Percentiles rank a stretch among this genome's conserved stretches.
phyloP scores from a whole-genome alignment of 2,888 invertebrate species.

The Teleiodes luculella region DNA sequence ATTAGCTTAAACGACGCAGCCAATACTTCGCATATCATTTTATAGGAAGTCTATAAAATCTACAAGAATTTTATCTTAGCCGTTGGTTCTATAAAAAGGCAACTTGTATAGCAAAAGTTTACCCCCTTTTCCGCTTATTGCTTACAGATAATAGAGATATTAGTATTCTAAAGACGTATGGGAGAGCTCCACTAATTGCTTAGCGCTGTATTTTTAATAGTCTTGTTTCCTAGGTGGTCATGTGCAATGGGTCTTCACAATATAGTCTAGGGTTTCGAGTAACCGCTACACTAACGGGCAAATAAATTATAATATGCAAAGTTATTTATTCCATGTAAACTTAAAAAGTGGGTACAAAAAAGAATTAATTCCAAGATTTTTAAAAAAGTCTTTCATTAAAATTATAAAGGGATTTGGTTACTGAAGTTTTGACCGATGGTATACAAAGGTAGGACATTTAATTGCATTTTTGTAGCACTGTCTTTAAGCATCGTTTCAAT shows the following conservation, averaged over 20 bases:
- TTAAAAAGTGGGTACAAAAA: no score
- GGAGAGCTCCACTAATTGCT: constrained; percentile 17
- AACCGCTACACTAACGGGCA: neutral
- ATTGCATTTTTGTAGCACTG: no score
- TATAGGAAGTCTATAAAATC: neutral
- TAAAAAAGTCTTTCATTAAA: no score
- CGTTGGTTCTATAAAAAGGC: constrained; percentile 1
- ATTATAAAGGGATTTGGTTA: no score
- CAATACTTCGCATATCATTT: neutral
- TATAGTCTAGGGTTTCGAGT: neutral
- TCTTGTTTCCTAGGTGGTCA: constrained; percentile 9
- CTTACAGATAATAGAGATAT: constrained; percentile 12
- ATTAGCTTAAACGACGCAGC: no score
- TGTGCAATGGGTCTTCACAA: constrained; percentile 10
- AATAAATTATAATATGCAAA: no score
- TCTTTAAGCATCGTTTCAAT: neutral
- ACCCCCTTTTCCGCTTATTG: constrained; percentile 13
- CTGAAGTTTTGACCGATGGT: no score
- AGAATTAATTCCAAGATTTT: no score
- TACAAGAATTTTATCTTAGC: constrained; percentile 3
- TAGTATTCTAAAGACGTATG: constrained; percentile 16
- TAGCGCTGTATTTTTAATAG: constrained; percentile 14
- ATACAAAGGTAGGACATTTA: no score
- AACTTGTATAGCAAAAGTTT: constrained; percentile 9
- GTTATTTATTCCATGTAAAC: no score